Conservation (phyloP, 2,113 vertebrate species). For the Grus americana region DNA sequence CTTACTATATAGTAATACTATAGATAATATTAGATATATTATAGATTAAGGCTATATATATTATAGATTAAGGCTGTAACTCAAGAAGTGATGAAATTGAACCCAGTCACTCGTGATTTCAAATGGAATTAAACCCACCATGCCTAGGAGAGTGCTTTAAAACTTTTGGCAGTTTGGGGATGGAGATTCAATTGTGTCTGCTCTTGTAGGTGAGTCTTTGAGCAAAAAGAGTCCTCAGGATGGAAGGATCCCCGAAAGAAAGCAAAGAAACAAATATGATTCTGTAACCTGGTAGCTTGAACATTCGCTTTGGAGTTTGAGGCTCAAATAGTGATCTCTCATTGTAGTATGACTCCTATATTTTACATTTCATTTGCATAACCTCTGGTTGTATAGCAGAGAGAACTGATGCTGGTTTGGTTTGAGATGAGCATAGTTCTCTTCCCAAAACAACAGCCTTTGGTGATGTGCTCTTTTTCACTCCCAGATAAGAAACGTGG, state of each 20-base stretch:
- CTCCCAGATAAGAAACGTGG: constrained; percentile 92
- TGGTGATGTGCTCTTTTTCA: not conserved
- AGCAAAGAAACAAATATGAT: not conserved
- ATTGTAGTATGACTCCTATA: not conserved
- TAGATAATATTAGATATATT: too few relatives aligned
- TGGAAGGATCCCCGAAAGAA: not conserved
- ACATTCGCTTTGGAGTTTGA: not conserved
- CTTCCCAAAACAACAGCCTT: not conserved
- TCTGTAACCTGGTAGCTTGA: not conserved
- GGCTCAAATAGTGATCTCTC: not conserved
- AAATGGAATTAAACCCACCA: not conserved
- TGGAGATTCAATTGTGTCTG: not conserved
- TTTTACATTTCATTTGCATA: not conserved
- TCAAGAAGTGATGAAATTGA: not conserved
- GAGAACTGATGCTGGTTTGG: not conserved
- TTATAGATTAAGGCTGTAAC: not conserved
- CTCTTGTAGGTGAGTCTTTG: not conserved
- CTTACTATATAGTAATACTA: not conserved
- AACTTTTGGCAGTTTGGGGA: not conserved
- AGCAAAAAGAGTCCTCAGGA: not conserved
- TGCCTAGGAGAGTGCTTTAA: not conserved
- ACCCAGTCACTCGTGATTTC: not conserved
- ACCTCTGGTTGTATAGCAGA: not conserved
- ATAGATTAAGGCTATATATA: not conserved
- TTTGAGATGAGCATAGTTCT: not conserved